phyloP scores from a whole-genome alignment of 1,140 invertebrate species.

The Apis dorsata region DNA sequence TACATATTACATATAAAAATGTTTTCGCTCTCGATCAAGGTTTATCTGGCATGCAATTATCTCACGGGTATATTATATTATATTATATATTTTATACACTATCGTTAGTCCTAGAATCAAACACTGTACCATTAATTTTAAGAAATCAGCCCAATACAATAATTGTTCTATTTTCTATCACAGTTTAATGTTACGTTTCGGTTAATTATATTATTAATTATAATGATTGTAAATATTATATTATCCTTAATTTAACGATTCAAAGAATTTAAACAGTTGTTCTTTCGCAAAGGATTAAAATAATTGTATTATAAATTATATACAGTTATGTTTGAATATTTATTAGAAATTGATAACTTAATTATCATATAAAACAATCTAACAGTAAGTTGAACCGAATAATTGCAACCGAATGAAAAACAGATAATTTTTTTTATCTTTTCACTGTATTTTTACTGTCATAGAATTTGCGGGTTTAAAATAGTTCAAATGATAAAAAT shows the following conservation, averaged over 20 bases:
- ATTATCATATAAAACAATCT: not conserved
- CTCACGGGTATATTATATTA: slow-evolving; percentile 25
- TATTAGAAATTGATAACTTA: not conserved
- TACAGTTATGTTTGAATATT: slow-evolving; percentile 1
- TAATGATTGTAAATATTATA: slow-evolving; percentile 41
- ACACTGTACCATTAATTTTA: slow-evolving; percentile 22
- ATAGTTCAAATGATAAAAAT: not conserved
- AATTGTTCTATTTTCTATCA: slow-evolving; percentile 26
- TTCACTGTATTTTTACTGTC: slow-evolving; percentile 8
- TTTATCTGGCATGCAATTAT: slow-evolving; percentile 4
- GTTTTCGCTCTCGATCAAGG: slow-evolving; percentile 18
- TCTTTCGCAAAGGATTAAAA: not conserved
- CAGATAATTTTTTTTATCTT: not conserved
- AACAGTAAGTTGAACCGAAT: not conserved
- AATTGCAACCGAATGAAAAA: not conserved
- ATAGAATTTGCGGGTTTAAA: not conserved
- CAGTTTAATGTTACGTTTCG: slow-evolving; percentile 17
- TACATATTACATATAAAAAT: slow-evolving; percentile 9
- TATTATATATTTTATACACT: slow-evolving; percentile 31
- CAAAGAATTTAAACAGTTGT: not conserved
- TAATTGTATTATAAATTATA: not conserved
- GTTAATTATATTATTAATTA: slow-evolving; percentile 34
- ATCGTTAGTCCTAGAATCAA: slow-evolving; percentile 14
- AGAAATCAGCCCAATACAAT: not conserved
- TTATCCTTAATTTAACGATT: slow-evolving; percentile 24